phyloP scores from a whole-genome alignment of 2,797 vertebrate species.

The Eupleurogrammus muticus region DNA sequence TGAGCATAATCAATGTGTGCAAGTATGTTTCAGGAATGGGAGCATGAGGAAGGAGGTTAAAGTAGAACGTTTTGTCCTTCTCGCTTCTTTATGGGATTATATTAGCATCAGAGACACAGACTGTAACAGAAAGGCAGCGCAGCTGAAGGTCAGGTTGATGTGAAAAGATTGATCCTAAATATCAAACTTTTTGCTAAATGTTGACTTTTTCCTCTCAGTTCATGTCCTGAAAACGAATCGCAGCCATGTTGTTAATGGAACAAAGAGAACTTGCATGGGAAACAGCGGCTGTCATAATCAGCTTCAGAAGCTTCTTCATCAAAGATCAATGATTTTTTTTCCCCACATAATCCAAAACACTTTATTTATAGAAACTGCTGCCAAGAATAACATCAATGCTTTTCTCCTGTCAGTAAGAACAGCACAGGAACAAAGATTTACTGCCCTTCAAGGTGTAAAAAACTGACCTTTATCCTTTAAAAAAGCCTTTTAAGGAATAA shows the following conservation, averaged over 20 bases:
- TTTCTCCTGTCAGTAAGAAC: constrained; percentile 9
- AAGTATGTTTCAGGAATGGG: not conserved
- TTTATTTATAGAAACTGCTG: not conserved
- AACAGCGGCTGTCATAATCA: not conserved
- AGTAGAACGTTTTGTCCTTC: not conserved
- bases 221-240: not conserved
- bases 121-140: not conserved
- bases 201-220: constrained; percentile 42
- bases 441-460: not conserved
- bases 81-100: not conserved
- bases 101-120: constrained; percentile 1
- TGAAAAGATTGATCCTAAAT: constrained; percentile 17
- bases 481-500: constrained; percentile 26
- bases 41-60: not conserved
- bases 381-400: not conserved
- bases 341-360: not conserved
- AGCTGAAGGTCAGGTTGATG: constrained; percentile 24
- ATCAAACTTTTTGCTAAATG: constrained; percentile 48
- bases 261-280: not conserved
- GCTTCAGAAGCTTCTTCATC: not conserved
- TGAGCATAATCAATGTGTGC: not conserved
- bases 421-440: constrained; percentile 15
- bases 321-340: not conserved
- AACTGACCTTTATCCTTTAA: constrained; percentile 5
- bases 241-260: not conserved